Evolutionary conservation across 2,888 invertebrate genomes (phyloP).

Genomic region (Xylota segnis): DNA sequence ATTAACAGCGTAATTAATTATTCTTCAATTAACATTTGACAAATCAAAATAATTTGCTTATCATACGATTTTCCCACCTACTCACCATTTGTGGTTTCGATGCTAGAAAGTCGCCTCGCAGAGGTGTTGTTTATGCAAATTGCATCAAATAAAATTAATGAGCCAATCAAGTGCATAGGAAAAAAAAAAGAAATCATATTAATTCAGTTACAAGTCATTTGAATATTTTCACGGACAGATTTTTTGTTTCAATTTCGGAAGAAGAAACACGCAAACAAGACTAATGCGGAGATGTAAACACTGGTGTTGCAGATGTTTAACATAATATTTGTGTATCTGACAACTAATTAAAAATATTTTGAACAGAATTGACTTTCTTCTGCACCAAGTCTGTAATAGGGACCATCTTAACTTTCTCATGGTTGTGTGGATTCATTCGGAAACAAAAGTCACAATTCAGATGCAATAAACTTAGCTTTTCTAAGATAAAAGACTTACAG

Average conservation of each 20-base stretch:
- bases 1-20: not conserved
- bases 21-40: not conserved
- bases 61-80: not conserved
- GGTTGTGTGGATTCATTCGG: no score
- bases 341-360: no score
- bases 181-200: not conserved
- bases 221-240: conserved; percentile 3
- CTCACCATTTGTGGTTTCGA: not conserved
- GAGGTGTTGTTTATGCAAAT: not conserved
- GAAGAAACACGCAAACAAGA: not conserved
- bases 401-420: no score
- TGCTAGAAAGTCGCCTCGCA: not conserved
- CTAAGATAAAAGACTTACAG: no score
- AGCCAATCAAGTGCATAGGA: not conserved
- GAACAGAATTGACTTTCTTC: no score
- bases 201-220: not conserved
- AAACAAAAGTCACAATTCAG: no score
- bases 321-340: no score
- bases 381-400: no score
- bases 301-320: not conserved
- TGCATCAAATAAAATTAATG: not conserved
- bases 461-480: no score
- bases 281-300: not conserved
- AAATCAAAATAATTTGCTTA: not conserved
- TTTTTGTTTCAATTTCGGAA: not conserved